Conservation (phyloP, 2,113 vertebrate species). For the Cyprinodon variegatus region DNA sequence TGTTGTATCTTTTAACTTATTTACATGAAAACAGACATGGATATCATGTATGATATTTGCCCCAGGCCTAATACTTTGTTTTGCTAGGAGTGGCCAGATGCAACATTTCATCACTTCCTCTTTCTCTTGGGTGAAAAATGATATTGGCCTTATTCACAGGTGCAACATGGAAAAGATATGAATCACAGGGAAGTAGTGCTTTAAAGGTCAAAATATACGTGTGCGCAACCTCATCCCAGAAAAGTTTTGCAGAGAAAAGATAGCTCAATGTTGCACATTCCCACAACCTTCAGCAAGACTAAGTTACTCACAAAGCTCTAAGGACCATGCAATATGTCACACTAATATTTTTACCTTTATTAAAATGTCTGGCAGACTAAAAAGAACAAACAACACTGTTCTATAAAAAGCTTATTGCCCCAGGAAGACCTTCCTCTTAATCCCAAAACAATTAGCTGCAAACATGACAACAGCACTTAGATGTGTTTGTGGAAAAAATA, state of each 20-base stretch:
- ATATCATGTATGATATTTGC: constrained; percentile 31
- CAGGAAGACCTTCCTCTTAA: constrained; percentile 11
- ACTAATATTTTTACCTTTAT: constrained; percentile 47
- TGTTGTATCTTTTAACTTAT: constrained; percentile 60
- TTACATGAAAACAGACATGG: constrained; percentile 63
- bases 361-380: constrained; percentile 56
- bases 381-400: constrained; percentile 26
- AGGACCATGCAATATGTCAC: constrained; percentile 48
- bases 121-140: constrained; percentile 61
- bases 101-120: constrained; percentile 61
- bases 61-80: constrained; percentile 42
- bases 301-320: constrained; percentile 48
- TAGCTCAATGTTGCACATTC: constrained; percentile 37
- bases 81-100: constrained; percentile 53
- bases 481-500: constrained; percentile 59
- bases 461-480: constrained; percentile 40
- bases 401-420: constrained; percentile 56
- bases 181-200: constrained; percentile 49
- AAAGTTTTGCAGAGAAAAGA: constrained; percentile 44
- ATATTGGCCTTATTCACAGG: constrained; percentile 63
- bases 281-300: constrained; percentile 37
- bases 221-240: constrained; percentile 17
- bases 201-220: constrained; percentile 40
- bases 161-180: constrained; percentile 59
- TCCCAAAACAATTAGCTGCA: constrained; percentile 54